Conservation (phyloP, 2,888 invertebrate species). For the Ceriagrion tenellum region DNA sequence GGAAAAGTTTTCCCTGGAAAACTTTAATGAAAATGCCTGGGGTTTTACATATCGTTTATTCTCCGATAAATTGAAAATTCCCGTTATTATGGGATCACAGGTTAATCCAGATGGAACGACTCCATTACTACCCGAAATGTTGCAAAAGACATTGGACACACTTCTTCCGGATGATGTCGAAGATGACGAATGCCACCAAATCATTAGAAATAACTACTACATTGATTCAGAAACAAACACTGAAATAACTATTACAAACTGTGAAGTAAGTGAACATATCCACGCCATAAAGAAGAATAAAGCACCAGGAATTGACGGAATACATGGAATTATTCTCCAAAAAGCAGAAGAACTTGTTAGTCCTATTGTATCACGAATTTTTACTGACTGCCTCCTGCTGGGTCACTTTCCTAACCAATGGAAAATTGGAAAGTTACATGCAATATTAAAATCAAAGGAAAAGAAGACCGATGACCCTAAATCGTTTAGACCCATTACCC, state of each 20-base stretch:
- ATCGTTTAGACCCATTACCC: neutral
- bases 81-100: neutral
- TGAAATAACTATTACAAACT: neutral
- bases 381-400: neutral
- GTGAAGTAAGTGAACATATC: neutral
- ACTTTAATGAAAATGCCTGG: neutral
- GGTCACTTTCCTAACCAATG: neutral
- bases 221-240: neutral
- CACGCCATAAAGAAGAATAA: neutral
- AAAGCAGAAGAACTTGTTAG: neutral
- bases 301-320: neutral
- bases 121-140: neutral
- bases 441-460: neutral
- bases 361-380: neutral
- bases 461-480: neutral
- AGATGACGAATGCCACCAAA: neutral
- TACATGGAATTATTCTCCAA: neutral
- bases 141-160: neutral
- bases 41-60: neutral
- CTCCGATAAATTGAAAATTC: neutral
- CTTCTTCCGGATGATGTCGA: neutral
- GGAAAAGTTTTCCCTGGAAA: neutral
- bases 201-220: neutral
- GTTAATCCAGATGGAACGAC: neutral
- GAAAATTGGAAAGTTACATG: neutral